A percentile compares a stretch with the other conserved stretches of the same genome.
Conservation (phyloP, 1,140 invertebrate species). For the Oreohelix idahoensis region DNA sequence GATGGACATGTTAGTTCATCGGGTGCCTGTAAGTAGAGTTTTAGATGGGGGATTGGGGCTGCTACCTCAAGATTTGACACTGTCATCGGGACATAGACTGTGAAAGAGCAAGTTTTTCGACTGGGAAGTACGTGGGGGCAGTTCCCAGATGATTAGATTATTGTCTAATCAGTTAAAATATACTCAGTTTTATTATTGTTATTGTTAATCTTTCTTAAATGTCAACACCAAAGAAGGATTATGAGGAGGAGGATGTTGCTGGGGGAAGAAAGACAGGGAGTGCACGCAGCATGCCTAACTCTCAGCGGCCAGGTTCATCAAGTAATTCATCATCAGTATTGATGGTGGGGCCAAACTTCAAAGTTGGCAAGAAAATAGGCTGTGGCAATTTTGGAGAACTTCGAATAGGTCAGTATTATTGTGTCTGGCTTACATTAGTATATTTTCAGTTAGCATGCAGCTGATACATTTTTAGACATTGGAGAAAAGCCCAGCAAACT, state of each 20-base stretch:
- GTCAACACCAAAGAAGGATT: slow-evolving; percentile 62
- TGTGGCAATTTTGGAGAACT: slow-evolving; percentile 99
- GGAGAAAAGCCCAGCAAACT: too few relatives aligned
- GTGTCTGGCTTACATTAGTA: too few relatives aligned
- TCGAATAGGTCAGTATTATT: slow-evolving; percentile 92
- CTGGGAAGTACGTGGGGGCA: background rate
- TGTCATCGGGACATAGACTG: too few relatives aligned
- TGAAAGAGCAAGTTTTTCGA: too few relatives aligned
- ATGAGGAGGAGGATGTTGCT: slow-evolving; percentile 56
- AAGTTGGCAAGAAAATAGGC: slow-evolving; percentile 99
- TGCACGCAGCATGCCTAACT: slow-evolving; percentile 62
- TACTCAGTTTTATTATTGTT: background rate
- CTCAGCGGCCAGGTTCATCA: slow-evolving; percentile 55
- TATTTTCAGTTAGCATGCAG: too few relatives aligned
- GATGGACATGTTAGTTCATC: slow-evolving; percentile 32
- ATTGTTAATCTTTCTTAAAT: slow-evolving; percentile 25
- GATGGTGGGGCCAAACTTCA: slow-evolving; percentile 99
- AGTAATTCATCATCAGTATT: slow-evolving; percentile 79
- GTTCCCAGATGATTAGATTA: background rate
- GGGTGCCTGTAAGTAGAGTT: slow-evolving; percentile 32
- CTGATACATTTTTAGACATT: too few relatives aligned
- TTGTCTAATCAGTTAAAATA: background rate
- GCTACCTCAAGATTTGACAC: slow-evolving; percentile 5
- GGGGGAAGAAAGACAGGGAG: slow-evolving; percentile 39
- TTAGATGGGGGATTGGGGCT: slow-evolving; percentile 41